A percentile compares a stretch with the other conserved stretches of the same genome.
These are phyloP conservation scores for Atherinomorus stipes DNA, from an alignment of 2,113 vertebrate genomes.

Conservation along the genomic window DNA sequence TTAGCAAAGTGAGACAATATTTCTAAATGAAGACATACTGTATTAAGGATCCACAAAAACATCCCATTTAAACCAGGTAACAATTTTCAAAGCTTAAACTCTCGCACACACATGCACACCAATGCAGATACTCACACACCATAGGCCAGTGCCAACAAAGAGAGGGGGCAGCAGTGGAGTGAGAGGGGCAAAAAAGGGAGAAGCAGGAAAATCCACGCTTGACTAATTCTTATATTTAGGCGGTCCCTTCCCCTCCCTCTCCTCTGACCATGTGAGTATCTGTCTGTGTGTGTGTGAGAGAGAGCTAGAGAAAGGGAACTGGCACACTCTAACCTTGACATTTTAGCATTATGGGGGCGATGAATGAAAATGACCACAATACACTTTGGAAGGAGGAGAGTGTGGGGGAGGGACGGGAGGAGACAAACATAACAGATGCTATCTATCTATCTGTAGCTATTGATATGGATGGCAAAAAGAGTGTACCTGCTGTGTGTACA, in stretches of 20 bases:
- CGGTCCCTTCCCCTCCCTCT: slow-evolving; percentile 39
- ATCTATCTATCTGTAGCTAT: slow-evolving; percentile 3
- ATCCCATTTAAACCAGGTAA: slow-evolving; percentile 10
- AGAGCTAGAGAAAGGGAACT: slow-evolving; percentile 15
- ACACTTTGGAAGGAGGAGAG: slow-evolving; percentile 17
- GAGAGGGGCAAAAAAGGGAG: slow-evolving; percentile 61
- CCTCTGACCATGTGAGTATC: slow-evolving; percentile 30
- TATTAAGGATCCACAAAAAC: not conserved
- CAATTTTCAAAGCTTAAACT: slow-evolving; percentile 1
- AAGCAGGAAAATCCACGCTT: slow-evolving; percentile 74
- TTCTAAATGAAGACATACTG: not conserved
- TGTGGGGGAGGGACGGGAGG: not conserved
- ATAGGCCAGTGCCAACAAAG: slow-evolving; percentile 67
- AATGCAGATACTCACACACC: slow-evolving; percentile 12
- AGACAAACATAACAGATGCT: slow-evolving; percentile 17
- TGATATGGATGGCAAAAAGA: not conserved
- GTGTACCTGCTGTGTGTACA: slow-evolving; percentile 21
- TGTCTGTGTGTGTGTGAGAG: slow-evolving; percentile 31
- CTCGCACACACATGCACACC: not conserved
- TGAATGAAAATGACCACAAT: slow-evolving; percentile 75
- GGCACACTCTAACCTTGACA: slow-evolving; percentile 76
- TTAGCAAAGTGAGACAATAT: not conserved
- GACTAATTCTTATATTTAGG: slow-evolving; percentile 74
- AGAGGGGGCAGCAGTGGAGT: slow-evolving; percentile 59
- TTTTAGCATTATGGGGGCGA: slow-evolving; percentile 64